These are phyloP conservation scores for Neuroterus valhalla DNA, from an alignment of 1,140 invertebrate species.

Conservation along the genomic window DNA sequence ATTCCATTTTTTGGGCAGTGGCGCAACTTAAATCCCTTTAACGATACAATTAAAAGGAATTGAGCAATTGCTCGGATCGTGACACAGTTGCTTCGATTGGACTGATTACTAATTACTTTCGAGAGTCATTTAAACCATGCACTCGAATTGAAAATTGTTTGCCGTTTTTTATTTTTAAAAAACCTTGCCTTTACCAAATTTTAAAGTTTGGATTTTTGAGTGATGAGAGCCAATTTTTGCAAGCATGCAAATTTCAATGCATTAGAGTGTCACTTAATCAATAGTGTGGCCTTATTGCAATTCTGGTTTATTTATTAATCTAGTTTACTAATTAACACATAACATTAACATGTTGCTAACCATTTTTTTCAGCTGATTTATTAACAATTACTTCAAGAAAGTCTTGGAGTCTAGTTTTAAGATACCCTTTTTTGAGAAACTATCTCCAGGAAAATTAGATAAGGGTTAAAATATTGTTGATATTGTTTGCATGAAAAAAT, in stretches of 20 bases:
- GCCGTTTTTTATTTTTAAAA: background rate
- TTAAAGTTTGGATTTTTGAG: background rate
- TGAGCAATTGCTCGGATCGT: conserved; percentile 20
- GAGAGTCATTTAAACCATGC: background rate
- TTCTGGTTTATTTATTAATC: conserved; percentile 11
- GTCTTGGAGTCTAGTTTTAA: too few relatives aligned
- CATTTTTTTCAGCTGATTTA: background rate
- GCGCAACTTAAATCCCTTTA: conserved; percentile 8
- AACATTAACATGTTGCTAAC: background rate
- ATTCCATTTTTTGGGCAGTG: background rate
- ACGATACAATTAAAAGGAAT: conserved; percentile 14
- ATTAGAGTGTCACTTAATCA: conserved; percentile 18
- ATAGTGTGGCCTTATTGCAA: conserved; percentile 8
- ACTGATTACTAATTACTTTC: conserved; percentile 4
- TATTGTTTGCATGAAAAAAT: too few relatives aligned
- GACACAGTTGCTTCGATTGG: conserved; percentile 20
- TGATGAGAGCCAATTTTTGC: conserved; percentile 2
- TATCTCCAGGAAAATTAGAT: too few relatives aligned
- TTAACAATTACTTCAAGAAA: too few relatives aligned
- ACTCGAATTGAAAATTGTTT: background rate
- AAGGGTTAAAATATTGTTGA: too few relatives aligned
- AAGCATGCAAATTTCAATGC: conserved; percentile 10
- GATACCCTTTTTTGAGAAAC: too few relatives aligned
- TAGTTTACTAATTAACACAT: conserved; percentile 5
- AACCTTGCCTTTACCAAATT: too few relatives aligned